Evolutionary conservation across 2,888 invertebrate genomes (phyloP), one percentile per base, ranked within the genome.

Genomic region (Scelioninae gen. 2): DNA sequence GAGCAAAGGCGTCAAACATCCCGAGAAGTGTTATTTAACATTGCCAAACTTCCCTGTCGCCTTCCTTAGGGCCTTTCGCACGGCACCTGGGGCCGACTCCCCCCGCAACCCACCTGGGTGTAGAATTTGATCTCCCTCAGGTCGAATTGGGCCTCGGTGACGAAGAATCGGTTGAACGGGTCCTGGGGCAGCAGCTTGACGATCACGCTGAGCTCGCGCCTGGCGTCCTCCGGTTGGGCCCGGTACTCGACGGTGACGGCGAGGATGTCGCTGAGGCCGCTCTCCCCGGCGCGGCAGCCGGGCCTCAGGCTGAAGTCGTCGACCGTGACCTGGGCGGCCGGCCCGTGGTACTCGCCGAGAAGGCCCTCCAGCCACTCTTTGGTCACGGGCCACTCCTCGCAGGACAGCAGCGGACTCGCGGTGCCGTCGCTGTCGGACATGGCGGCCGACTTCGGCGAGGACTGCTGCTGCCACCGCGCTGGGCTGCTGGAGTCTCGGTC

Each of bases 91-190:
- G 3, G 22, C 2, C 5, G 22, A n/a, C n/a, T n/a, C n/a, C n/a
- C n/a, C n/a, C n/a, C n/a, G 22, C 2, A 11, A 60, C 81, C 90
- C 80, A 93, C 91, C 88, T 93, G 91, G 0, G 93, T 94, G 83
- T 94, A 94, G 87, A 94, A 94, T 77, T 93, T 90, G 79, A 94
- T 94, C 87, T 94, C 94, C 71, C 94, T 88, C 3, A 93, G 90
- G 85, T 94, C 94, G 83, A 94, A 94, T 84, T 94, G 93, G 0
- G 93, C 93, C 83, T 94, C 93, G 18, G 93, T 93, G 70, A 94
- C 93, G 85, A 94, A 94, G 77, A 92, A 91, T 58, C 94, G 88
- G 73, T 92, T 93, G 85, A 93, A 94, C 0, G 93, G 93, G 83
- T 94, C 94, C 78, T 92, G 90, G 0, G 94, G 94, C 22, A 94